Conservation (phyloP, 2,797 vertebrate species). For the Bradypodion ventrale region DNA sequence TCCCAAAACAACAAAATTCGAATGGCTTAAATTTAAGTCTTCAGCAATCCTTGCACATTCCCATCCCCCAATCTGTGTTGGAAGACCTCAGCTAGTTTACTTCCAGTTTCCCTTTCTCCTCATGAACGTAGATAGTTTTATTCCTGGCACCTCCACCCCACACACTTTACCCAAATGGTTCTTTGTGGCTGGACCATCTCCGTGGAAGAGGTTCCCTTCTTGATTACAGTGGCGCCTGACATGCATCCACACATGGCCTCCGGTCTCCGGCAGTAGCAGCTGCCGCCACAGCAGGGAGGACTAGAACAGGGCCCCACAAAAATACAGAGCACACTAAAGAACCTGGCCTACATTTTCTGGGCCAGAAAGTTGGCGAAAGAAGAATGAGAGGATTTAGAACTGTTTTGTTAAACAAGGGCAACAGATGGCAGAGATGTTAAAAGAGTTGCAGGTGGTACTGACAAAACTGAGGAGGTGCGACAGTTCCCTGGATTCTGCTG, state of each 20-base stretch:
- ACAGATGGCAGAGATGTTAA: background rate
- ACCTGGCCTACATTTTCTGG: background rate
- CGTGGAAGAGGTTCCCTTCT: background rate
- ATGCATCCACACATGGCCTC: background rate
- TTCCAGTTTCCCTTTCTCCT: background rate
- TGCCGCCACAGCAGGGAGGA: too few relatives aligned
- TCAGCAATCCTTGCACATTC: background rate
- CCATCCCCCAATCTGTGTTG: background rate
- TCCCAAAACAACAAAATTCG: background rate
- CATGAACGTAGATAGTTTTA: background rate
- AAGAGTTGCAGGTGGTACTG: background rate
- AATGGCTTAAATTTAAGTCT: background rate
- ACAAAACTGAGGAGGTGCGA: background rate
- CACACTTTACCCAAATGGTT: background rate
- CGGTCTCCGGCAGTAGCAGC: too few relatives aligned
- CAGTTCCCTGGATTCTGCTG: background rate
- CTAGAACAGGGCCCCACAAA: background rate
- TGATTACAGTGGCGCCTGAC: background rate
- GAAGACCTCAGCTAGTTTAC: background rate
- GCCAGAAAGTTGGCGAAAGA: background rate
- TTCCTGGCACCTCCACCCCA: background rate
- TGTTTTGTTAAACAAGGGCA: background rate
- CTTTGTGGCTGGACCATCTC: background rate
- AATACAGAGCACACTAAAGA: background rate
- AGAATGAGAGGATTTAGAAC: background rate